Percentiles rank a stretch among this genome's conserved stretches.
These are phyloP conservation scores for Ptychadena robeensis DNA, from an alignment of 2,797 vertebrate species.

Conservation along the genomic window DNA sequence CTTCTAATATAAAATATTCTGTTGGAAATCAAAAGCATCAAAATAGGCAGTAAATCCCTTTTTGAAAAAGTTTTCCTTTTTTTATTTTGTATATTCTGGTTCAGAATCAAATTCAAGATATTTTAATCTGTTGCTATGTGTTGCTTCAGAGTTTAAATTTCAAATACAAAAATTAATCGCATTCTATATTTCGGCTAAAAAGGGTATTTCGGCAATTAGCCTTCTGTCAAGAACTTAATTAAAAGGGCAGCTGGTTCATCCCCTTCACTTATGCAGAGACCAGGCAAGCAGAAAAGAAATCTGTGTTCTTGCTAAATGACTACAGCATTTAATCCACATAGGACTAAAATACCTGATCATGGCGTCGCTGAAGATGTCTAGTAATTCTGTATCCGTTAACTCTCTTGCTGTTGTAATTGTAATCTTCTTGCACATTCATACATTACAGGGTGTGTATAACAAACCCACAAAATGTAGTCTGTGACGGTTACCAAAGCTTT, in stretches of 20 bases:
- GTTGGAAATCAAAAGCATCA: background rate
- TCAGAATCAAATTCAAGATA: conserved; percentile 4
- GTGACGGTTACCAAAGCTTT: no score
- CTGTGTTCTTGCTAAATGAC: conserved; percentile 24
- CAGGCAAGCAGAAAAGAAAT: conserved; percentile 47
- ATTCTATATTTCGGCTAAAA: conserved; percentile 49
- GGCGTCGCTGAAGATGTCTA: conserved; percentile 7
- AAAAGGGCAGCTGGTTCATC: conserved; percentile 53
- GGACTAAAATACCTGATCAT: conserved; percentile 25
- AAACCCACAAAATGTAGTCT: no score
- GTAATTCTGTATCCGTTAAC: background rate
- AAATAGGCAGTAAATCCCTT: no score
- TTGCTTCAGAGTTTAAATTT: conserved; percentile 24
- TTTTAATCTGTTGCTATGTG: conserved; percentile 4
- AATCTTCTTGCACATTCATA: background rate
- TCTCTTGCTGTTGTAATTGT: background rate
- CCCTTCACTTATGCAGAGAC: conserved; percentile 34
- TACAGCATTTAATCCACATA: conserved; percentile 36
- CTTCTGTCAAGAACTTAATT: conserved; percentile 58
- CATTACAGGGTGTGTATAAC: no score
- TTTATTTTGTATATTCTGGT: background rate
- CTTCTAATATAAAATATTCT: background rate
- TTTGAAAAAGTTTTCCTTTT: background rate
- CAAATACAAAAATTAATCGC: conserved; percentile 36
- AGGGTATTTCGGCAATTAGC: conserved; percentile 50